phyloP scores from a whole-genome alignment of 2,888 invertebrate genomes.

The Epistrophe grossulariae region DNA sequence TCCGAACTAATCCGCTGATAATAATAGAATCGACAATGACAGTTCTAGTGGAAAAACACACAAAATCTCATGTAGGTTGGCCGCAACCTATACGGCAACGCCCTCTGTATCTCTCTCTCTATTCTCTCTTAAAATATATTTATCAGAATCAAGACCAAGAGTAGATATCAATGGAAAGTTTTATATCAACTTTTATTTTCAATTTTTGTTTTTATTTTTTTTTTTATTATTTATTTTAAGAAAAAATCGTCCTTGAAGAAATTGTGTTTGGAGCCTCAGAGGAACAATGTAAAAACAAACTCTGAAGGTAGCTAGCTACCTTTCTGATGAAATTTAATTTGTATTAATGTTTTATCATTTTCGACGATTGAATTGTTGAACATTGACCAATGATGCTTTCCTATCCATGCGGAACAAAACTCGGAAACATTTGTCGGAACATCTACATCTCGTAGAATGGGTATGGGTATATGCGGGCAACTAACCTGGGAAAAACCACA shows the following conservation, averaged over 20 bases:
- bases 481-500: not conserved
- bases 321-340: constrained; percentile 60
- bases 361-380: constrained; percentile 69
- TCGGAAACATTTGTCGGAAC: not conserved
- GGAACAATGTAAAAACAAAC: constrained; percentile 20
- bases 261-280: not conserved
- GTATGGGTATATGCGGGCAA: not conserved
- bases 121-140: not conserved
- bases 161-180: constrained; percentile 27
- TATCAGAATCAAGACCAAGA: not conserved
- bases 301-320: not conserved
- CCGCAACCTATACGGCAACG: not conserved
- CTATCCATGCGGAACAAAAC: constrained; percentile 17
- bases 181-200: not conserved
- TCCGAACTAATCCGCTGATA: constrained; percentile 67
- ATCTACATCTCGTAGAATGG: not conserved
- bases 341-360: constrained; percentile 66
- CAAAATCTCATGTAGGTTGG: constrained; percentile 17
- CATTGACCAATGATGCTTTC: constrained; percentile 36
- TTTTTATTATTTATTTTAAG: constrained; percentile 4
- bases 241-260: constrained; percentile 3
- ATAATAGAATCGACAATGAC: constrained; percentile 68
- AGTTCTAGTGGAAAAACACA: constrained; percentile 29
- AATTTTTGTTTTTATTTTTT: not conserved
- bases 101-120: not conserved